phyloP scores from a whole-genome alignment of 1,140 invertebrate genomes.

The Leptonema lineaticorne region DNA sequence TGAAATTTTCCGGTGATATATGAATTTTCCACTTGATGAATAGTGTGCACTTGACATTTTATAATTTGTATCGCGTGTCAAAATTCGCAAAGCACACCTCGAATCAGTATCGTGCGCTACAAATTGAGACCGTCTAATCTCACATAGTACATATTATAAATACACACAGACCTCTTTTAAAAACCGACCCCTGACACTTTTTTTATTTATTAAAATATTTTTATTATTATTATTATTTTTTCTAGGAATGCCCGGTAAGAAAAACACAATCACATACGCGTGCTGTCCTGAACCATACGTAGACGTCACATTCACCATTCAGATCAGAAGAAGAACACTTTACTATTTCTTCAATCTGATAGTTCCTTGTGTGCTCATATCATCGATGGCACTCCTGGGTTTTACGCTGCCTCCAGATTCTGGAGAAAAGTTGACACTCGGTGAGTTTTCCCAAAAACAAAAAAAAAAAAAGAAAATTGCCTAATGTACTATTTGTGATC shows the following conservation, averaged over 20 bases:
- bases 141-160: background rate
- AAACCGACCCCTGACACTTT: too few species aligned
- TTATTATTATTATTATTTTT: background rate
- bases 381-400: conserved; percentile 95
- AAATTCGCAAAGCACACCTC: conserved; percentile 25
- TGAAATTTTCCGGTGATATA: too few species aligned
- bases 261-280: conserved; percentile 77
- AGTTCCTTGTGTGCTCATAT: conserved; percentile 97
- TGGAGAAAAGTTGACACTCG: conserved; percentile 97
- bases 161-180: too few species aligned
- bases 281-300: conserved; percentile 93
- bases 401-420: conserved; percentile 98
- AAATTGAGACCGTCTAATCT: background rate
- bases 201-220: too few species aligned
- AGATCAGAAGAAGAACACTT: conserved; percentile 92
- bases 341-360: conserved; percentile 99
- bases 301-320: conserved; percentile 96
- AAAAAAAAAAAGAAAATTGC: too few species aligned
- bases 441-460: too few species aligned
- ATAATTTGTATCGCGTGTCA: conserved; percentile 24
- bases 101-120: too few species aligned
- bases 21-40: conserved; percentile 1
- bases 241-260: conserved; percentile 81
- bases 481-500: too few species aligned
- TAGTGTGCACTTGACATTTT: conserved; percentile 22